phyloP scores from a whole-genome alignment of 92 coral and sea anemone genomes.

The Epizoanthus stellaris region DNA sequence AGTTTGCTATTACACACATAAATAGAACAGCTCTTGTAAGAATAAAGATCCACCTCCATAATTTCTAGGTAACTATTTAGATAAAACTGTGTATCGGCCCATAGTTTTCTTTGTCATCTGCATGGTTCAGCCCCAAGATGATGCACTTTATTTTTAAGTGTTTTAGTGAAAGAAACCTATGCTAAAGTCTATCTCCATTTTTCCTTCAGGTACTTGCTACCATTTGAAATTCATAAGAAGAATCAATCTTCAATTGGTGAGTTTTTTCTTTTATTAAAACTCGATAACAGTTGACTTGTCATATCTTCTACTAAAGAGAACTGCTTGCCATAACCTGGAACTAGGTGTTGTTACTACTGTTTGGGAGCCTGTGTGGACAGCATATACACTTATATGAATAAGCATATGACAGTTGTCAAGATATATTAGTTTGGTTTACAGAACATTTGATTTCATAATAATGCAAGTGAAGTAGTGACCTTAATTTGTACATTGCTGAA shows the following conservation, averaged over 20 bases:
- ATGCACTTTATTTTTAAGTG: too few relatives aligned
- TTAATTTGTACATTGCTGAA: too few relatives aligned
- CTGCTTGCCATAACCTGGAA: too few relatives aligned
- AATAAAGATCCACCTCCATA: neutral
- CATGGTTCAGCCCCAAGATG: neutral
- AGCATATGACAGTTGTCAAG: too few relatives aligned
- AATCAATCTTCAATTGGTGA: conserved; percentile 9
- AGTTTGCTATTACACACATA: neutral
- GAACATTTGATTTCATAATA: neutral
- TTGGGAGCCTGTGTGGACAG: too few relatives aligned
- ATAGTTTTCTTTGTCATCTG: neutral
- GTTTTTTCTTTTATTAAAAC: neutral
- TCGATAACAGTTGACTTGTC: neutral
- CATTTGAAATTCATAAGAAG: conserved; percentile 67
- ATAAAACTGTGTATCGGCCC: neutral
- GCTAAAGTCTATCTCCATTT: neutral
- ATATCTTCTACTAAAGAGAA: too few relatives aligned
- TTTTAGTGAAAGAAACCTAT: too few relatives aligned
- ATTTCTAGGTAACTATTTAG: too few relatives aligned
- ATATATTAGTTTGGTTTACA: too few relatives aligned
- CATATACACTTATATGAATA: too few relatives aligned
- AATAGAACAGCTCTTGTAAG: neutral
- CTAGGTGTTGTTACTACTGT: too few relatives aligned
- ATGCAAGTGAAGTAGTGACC: conserved; percentile 30
- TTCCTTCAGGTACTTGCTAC: conserved; percentile 66